Conservation (phyloP, 2,797 vertebrate genomes). For the Hydrophis major region DNA sequence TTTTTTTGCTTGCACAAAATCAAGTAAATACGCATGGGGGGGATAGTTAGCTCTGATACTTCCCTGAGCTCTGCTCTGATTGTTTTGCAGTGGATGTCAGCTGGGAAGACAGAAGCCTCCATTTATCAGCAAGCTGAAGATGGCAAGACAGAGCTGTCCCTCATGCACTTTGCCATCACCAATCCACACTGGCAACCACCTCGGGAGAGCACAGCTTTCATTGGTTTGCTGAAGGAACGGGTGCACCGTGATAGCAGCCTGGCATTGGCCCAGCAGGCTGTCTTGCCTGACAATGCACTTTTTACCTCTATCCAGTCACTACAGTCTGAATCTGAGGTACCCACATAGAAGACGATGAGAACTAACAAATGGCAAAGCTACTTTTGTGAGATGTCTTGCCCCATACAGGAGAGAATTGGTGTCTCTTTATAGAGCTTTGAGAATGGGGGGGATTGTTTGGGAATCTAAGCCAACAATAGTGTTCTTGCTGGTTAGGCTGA, state of each 20-base stretch:
- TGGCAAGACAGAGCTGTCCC: slow-evolving; percentile 94
- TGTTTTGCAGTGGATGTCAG: slow-evolving; percentile 88
- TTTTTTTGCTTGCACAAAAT: neutral
- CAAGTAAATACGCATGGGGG: neutral
- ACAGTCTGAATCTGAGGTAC: slow-evolving; percentile 89
- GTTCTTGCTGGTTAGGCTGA: neutral
- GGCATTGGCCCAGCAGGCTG: slow-evolving; percentile 74
- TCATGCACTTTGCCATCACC: slow-evolving; percentile 99
- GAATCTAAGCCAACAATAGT: neutral
- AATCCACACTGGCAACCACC: slow-evolving; percentile 98
- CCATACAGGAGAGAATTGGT: neutral
- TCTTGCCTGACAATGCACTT: slow-evolving; percentile 78
- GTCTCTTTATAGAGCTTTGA: neutral
- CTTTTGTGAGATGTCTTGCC: neutral
- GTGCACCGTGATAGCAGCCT: slow-evolving; percentile 88
- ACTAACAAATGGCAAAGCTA: neutral
- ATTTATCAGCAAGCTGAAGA: slow-evolving; percentile 98
- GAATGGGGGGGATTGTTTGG: neutral
- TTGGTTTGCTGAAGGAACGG: slow-evolving; percentile 92
- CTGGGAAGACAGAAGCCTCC: slow-evolving; percentile 93
- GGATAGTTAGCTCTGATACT: neutral
- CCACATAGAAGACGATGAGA: neutral
- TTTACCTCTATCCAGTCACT: slow-evolving; percentile 83
- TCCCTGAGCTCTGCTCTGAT: neutral
- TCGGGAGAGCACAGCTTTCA: slow-evolving; percentile 91